Evolutionary conservation across 2,888 invertebrate species (phyloP).

Genomic region (Sceliomorpha sp.): DNA sequence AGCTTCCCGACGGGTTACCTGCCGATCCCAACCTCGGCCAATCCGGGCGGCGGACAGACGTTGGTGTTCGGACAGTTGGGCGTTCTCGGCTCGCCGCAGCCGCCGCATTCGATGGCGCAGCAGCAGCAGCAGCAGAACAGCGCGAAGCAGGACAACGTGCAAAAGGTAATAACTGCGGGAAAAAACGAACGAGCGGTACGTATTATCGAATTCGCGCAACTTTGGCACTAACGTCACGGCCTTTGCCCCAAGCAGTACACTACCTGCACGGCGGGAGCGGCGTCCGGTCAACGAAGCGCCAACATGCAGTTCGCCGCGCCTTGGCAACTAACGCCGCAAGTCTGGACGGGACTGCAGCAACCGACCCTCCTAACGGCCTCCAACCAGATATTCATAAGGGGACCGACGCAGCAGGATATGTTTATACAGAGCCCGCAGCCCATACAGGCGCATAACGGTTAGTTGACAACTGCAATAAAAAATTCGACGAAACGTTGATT

Average conservation of each 20-base stretch:
- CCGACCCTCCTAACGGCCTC: conserved; percentile 85
- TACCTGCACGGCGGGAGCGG: conserved; percentile 75
- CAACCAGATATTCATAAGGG: conserved; percentile 91
- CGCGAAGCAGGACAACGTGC: conserved; percentile 76
- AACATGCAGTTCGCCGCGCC: conserved; percentile 87
- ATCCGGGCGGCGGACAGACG: conserved; percentile 84
- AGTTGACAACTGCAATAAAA: conserved; percentile 68
- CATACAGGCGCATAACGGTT: conserved; percentile 86
- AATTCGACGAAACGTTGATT: no score
- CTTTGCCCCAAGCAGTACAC: no score
- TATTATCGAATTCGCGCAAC: background rate
- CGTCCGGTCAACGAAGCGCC: conserved; percentile 71
- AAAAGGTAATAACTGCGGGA: conserved; percentile 65
- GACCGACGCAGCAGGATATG: conserved; percentile 89
- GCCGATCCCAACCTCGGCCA: conserved; percentile 89
- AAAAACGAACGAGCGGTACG: no score
- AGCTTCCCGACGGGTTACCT: conserved; percentile 88
- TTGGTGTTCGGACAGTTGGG: conserved; percentile 88
- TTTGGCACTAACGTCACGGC: background rate
- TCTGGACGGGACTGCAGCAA: conserved; percentile 89
- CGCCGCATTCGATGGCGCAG: conserved; percentile 70
- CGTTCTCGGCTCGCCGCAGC: conserved; percentile 84
- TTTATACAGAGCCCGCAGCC: conserved; percentile 90
- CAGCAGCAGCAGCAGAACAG: conserved; percentile 76
- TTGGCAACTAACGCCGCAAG: conserved; percentile 90